Evolutionary conservation across 2,113 vertebrate species (phyloP).

Genomic region (Dendropsophus ebraccatus): DNA sequence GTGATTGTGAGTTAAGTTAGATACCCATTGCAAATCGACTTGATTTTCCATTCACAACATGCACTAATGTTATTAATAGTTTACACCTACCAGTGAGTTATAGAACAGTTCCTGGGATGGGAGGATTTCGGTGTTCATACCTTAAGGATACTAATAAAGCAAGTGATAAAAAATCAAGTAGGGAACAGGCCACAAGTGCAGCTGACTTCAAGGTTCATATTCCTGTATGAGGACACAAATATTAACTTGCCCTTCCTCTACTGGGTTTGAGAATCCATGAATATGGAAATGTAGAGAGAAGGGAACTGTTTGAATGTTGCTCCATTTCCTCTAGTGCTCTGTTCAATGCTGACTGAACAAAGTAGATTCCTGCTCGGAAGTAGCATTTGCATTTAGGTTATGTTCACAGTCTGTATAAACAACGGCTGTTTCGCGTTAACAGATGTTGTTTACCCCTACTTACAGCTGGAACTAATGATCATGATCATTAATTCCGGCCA

Average conservation of each 20-base stretch:
- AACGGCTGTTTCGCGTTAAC: too few relatives aligned
- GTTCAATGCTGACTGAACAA: neutral
- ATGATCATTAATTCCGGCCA: too few relatives aligned
- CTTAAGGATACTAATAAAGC: neutral
- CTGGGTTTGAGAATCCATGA: neutral
- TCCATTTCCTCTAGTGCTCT: neutral
- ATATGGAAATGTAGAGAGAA: neutral
- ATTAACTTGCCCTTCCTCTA: neutral
- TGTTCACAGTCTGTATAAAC: too few relatives aligned
- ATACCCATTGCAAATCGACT: neutral
- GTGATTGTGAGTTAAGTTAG: neutral
- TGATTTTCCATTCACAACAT: neutral
- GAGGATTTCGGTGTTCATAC: neutral
- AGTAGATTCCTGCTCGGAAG: neutral
- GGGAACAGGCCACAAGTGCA: neutral
- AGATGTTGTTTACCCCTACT: too few relatives aligned
- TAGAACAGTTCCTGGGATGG: neutral
- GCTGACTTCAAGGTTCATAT: neutral
- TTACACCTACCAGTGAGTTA: neutral
- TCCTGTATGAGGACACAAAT: neutral
- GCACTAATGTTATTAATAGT: neutral
- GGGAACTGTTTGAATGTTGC: neutral
- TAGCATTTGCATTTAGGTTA: neutral
- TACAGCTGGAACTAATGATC: too few relatives aligned
- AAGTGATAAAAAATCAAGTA: neutral